These are phyloP conservation scores for Esox masquinongy DNA, from an alignment of 2,797 vertebrate species.

Conservation along the genomic window DNA sequence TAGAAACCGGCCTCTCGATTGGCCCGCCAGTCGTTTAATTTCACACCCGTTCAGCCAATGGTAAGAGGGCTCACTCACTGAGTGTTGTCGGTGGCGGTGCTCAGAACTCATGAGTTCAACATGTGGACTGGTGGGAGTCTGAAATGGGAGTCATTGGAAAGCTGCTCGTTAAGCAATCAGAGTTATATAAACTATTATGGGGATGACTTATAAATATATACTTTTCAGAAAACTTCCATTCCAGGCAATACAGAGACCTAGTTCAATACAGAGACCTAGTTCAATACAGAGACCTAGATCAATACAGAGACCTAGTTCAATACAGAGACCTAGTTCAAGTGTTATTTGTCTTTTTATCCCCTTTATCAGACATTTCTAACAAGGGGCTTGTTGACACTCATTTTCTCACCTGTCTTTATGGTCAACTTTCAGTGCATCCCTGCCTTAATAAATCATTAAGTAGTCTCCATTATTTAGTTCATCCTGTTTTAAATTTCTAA, in stretches of 20 bases:
- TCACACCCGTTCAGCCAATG: conserved; percentile 44
- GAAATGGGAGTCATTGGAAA: not conserved
- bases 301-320: no score
- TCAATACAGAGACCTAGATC: no score
- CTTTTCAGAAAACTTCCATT: not conserved
- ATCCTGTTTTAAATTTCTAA: not conserved
- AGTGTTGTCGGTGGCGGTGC: not conserved
- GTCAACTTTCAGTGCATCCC: not conserved
- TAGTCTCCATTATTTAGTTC: not conserved
- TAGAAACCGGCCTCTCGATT: conserved; percentile 33
- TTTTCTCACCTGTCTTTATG: not conserved
- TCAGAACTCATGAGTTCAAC: not conserved
- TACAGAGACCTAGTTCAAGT: not conserved
- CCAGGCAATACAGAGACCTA: not conserved
- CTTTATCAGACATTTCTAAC: not conserved
- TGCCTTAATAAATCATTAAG: not conserved
- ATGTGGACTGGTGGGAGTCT: not conserved
- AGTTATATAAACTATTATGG: not conserved
- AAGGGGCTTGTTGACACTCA: not conserved
- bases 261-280: not conserved
- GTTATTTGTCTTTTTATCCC: not conserved
- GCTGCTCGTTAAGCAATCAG: not conserved
- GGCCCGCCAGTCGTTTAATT: conserved; percentile 40
- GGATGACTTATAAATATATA: not conserved
- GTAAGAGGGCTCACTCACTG: not conserved